phyloP scores from a whole-genome alignment of 2,113 vertebrate species.

The Myotis lucifugus region DNA sequence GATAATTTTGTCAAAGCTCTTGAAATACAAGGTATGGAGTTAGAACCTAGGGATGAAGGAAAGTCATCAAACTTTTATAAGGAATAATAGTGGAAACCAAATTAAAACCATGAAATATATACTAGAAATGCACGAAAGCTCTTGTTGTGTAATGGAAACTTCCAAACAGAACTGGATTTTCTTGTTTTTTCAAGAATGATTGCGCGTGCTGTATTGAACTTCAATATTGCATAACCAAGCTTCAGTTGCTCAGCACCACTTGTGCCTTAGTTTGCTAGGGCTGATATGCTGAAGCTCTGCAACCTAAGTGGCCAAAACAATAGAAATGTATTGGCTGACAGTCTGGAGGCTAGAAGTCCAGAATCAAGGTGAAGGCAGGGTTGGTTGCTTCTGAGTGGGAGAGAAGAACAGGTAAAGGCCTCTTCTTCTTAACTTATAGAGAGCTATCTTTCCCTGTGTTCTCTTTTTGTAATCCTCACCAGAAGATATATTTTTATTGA shows the following conservation, averaged over 20 bases:
- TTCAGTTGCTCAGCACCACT: neutral
- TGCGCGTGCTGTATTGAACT: neutral
- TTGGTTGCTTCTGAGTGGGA: neutral
- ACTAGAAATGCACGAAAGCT: neutral
- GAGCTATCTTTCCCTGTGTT: neutral
- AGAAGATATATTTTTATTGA: neutral
- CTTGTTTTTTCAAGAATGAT: neutral
- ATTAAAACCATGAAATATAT: neutral
- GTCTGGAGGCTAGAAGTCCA: neutral
- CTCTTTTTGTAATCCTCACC: neutral
- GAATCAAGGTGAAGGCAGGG: neutral
- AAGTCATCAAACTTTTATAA: neutral
- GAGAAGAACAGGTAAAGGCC: neutral
- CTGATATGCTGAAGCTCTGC: neutral
- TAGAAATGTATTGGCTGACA: neutral
- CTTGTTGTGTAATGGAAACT: neutral
- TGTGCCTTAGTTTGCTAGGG: neutral
- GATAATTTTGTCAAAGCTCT: neutral
- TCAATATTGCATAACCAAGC: constrained; percentile 42
- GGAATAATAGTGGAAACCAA: neutral
- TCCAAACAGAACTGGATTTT: constrained; percentile 23
- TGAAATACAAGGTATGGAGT: neutral
- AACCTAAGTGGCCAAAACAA: neutral
- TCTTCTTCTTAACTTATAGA: neutral
- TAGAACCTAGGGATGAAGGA: neutral